Evolutionary conservation across 2,797 vertebrate genomes (phyloP).

Genomic region (Brachymystax lenok): DNA sequence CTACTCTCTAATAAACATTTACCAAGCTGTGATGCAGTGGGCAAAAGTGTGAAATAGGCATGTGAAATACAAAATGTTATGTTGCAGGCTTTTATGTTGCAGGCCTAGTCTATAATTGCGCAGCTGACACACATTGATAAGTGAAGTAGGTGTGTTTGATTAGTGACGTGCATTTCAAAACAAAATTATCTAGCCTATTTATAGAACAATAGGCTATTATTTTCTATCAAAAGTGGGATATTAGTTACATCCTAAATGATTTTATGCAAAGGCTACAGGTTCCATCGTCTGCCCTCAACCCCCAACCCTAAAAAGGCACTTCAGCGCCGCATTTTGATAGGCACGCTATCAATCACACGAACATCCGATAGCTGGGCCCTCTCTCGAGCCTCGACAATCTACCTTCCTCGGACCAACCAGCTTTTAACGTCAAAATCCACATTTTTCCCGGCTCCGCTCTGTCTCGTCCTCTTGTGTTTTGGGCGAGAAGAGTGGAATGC

Average conservation of each 20-base stretch:
- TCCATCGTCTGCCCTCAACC: not conserved
- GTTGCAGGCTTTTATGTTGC: not conserved
- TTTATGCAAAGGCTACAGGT: not conserved
- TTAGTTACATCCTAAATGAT: not conserved
- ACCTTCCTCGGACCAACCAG: constrained; percentile 76
- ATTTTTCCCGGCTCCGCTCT: constrained; percentile 85
- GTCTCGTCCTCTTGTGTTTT: constrained; percentile 75
- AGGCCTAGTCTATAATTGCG: not conserved
- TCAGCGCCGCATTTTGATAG: constrained; percentile 47
- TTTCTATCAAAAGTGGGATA: not conserved
- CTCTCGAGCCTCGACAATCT: constrained; percentile 65
- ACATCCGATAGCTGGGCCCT: constrained; percentile 45
- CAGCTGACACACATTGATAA: not conserved
- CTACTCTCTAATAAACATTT: too few relatives aligned
- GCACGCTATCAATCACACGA: constrained; percentile 58
- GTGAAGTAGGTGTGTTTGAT: not conserved
- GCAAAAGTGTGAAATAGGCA: not conserved
- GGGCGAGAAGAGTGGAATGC: constrained; percentile 24
- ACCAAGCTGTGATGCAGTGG: not conserved
- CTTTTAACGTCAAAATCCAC: constrained; percentile 86
- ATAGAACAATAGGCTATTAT: not conserved
- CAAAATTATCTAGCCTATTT: not conserved
- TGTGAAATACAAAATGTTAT: not conserved
- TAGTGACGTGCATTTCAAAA: not conserved
- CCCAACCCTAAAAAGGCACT: not conserved